Evolutionary conservation across 2,113 vertebrate genomes (phyloP), one percentile per base, ranked within the genome.

Genomic region (Ciconia stormi): DNA sequence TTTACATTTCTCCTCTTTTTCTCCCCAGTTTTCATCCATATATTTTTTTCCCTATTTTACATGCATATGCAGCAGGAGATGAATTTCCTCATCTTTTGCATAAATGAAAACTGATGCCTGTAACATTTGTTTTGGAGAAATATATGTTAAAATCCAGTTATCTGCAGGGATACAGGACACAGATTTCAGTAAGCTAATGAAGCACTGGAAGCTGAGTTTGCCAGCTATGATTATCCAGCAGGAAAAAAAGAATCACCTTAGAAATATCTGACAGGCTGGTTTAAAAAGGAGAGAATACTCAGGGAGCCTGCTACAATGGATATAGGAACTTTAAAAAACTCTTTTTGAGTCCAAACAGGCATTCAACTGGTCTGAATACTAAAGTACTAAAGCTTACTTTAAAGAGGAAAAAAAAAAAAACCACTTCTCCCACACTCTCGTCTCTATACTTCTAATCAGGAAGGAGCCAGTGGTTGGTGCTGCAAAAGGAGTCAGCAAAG

Each of bases 131-230:
- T 94, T 96, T 90, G 8, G 13, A 90, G 49, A 85, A 95, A 89
- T 86, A 87, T 46, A 61, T 44, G 78, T 87, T 67, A 53, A 84
- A 96, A 93, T 61, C 81, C 16, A 26, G 71, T 61, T 96, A 90
- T 96, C 93, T 97, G 55, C 81, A 84, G 74, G 59, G 38, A 92
- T 69, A 84, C 18, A 82, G 69, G 89, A 82, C 49, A 89, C 17
- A 61, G 86, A 92, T 87, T 77, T 96, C 87, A 93, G 40, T 32
- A 74, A 95, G 44, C 42, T 96, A 95, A 96, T 82, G 91, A 95
- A 67, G 59, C 52, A n/a, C 70, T 77, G 49, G 17, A 80, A 94
- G 66, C 62, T 21, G 21, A 87, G 53, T 82, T 88, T 92, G 58
- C 27, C 71, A 89, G 19, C 44, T 89, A 84, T 70, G 77, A 93